These are phyloP conservation scores for Chrysaora quinquecirrha DNA, from an alignment of 30 jellyfish, hydroid and myxozoan genomes.

Conservation along the genomic window DNA sequence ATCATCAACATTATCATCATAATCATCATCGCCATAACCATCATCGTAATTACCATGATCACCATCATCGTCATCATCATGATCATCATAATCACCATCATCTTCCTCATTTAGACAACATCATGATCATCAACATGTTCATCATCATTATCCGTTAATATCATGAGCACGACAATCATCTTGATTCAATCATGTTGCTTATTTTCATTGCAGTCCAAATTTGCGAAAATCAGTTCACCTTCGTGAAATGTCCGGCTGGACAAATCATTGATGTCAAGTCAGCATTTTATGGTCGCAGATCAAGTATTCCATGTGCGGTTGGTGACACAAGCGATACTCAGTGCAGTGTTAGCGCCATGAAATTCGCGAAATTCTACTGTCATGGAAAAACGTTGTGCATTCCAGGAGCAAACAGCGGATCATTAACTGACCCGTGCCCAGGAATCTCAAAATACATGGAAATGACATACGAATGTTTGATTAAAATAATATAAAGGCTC, in stretches of 20 bases:
- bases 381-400: slow-evolving; percentile 13
- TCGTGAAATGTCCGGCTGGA: slow-evolving; percentile 24
- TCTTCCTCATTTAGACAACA: too few relatives aligned
- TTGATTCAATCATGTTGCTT: not conserved
- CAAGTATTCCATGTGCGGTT: slow-evolving; percentile 4
- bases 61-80: too few relatives aligned
- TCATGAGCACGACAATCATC: not conserved
- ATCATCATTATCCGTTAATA: not conserved
- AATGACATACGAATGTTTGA: slow-evolving; percentile 19
- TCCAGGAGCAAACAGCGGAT: slow-evolving; percentile 29
- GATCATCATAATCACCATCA: too few relatives aligned
- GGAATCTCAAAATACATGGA: slow-evolving; percentile 49
- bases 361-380: not conserved
- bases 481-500: too few relatives aligned
- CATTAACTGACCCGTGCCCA: slow-evolving; percentile 46
- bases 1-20: too few relatives aligned
- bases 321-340: slow-evolving; percentile 48
- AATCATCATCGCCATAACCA: too few relatives aligned
- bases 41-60: too few relatives aligned
- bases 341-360: slow-evolving; percentile 19
- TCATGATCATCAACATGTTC: not conserved
- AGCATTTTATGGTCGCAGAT: slow-evolving; percentile 53
- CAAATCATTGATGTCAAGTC: slow-evolving; percentile 21
- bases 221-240: slow-evolving; percentile 7
- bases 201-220: not conserved